Evolutionary conservation across 2,113 vertebrate species (phyloP), one percentile per base, ranked within the genome.

Genomic region (Tichodroma muraria): DNA sequence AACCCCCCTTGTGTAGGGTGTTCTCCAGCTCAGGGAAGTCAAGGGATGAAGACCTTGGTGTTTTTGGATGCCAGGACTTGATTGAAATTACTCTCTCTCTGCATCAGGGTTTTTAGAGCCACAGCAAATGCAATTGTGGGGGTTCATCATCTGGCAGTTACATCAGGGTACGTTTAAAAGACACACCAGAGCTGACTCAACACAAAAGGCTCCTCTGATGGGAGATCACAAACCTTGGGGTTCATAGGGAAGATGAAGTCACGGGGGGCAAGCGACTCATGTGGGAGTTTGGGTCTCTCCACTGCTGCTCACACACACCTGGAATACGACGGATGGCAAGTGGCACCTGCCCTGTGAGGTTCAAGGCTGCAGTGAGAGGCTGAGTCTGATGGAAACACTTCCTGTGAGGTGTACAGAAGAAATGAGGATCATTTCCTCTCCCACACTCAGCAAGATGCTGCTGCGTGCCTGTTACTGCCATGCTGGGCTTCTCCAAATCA

Each of bases 241-340:
- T 25, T 70, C 21, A 8, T 22, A 61, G 47, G 42, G 68, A 20
- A 31, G 63, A 11, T 0, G 2, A 49, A 76, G 27, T 9, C 2
- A 0, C 0, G 0, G 1, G 4, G 13, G 15, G 6, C n/a, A 30
- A 72, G 33, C 0, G 0, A 6, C 35, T 31, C 4, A 0, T 5
- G 0, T 1, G 28, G 57, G 63, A 65, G 25, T 8, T 25, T 5
- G 50, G 8, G 49, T 38, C 15, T 1, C 75, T 7, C n/a, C 27
- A 0, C 13, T 30, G 72, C 72, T 59, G 72, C 78, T 80, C 61
- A 6, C 3, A 33, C n/a, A 2, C 69, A 7, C 4, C 1, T 13
- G 66, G 44, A 38, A 27, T 0, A 4, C 0, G 0, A 8, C 0
- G 6, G 7, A 6, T 4, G 8, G 24, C n/a, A 24, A 33, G 35